Conservation (phyloP, 2,113 vertebrate genomes). For the Rutilus rutilus region DNA sequence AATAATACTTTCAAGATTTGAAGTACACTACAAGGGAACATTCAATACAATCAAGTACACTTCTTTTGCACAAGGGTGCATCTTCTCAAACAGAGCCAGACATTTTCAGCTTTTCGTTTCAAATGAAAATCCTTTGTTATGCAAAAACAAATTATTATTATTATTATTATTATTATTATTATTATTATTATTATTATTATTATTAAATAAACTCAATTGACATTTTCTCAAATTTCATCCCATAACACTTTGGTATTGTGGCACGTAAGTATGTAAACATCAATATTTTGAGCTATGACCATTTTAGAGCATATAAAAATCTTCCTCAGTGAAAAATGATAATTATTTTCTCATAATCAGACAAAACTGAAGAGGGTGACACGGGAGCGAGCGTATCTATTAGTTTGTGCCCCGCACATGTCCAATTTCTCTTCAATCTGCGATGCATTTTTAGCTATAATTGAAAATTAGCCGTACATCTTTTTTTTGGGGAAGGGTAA, state of each 20-base stretch:
- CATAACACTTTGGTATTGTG: not conserved
- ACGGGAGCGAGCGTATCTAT: constrained; percentile 64
- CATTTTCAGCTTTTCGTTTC: no score
- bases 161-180: not conserved
- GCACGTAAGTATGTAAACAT: not conserved
- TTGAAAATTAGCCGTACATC: constrained; percentile 99
- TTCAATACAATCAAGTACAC: no score
- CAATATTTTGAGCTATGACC: not conserved
- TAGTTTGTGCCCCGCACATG: constrained; percentile 83
- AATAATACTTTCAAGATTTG: no score
- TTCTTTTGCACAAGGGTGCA: no score
- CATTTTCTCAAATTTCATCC: not conserved
- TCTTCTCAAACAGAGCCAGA: not conserved
- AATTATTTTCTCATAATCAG: constrained; percentile 46
- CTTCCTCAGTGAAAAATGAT: constrained; percentile 29
- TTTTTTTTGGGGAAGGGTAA: constrained; percentile 89
- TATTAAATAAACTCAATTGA: not conserved
- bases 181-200: not conserved
- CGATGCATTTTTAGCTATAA: constrained; percentile 99
- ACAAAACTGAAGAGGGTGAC: constrained; percentile 33
- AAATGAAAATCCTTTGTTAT: not conserved
- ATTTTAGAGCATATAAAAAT: not conserved
- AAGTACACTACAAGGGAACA: no score
- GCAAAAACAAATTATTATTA: not conserved
- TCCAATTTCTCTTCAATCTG: constrained; percentile 96